Percentiles rank a stretch among this genome's conserved stretches.
phyloP scores from a whole-genome alignment of 1,140 invertebrate species.

The Goniozus legneri region DNA sequence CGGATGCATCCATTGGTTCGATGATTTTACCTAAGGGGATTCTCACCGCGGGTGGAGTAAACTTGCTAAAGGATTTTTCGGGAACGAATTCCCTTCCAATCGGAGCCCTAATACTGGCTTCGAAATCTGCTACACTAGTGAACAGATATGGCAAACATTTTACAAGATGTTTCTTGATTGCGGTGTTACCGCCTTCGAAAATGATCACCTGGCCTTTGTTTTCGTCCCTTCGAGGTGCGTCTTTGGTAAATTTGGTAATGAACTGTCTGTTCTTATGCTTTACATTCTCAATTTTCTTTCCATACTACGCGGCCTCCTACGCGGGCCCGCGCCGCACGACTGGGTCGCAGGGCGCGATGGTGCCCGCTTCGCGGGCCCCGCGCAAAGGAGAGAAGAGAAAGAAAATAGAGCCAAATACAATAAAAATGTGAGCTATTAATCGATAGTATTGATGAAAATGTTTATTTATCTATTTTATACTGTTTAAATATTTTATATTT shows the following conservation, averaged over 20 bases:
- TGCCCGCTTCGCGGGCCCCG: conserved; percentile 87
- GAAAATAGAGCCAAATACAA: conserved; percentile 88
- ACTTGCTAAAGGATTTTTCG: conserved; percentile 69
- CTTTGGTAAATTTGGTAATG: conserved; percentile 55
- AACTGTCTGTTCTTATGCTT: conserved; percentile 62
- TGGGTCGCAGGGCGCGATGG: no score
- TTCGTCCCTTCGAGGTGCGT: conserved; percentile 63
- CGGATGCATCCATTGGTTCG: conserved; percentile 76
- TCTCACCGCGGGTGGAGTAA: conserved; percentile 69
- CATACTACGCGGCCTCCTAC: no score
- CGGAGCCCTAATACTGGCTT: conserved; percentile 83
- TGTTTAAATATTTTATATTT: conserved; percentile 2
- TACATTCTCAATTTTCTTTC: no score
- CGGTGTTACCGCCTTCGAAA: conserved; percentile 70
- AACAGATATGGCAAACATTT: conserved; percentile 88
- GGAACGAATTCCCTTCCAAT: conserved; percentile 88
- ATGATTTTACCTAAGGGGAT: conserved; percentile 85
- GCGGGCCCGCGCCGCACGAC: no score
- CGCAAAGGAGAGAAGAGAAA: conserved; percentile 89
- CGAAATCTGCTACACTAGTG: conserved; percentile 80
- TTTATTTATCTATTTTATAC: background rate
- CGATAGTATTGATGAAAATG: background rate
- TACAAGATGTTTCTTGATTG: conserved; percentile 72
- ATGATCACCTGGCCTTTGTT: conserved; percentile 84
- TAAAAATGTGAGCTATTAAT: conserved; percentile 67